Evolutionary conservation across 2,113 vertebrate genomes (phyloP), one percentile per base, ranked within the genome.

Genomic region (Silurus meridionalis): DNA sequence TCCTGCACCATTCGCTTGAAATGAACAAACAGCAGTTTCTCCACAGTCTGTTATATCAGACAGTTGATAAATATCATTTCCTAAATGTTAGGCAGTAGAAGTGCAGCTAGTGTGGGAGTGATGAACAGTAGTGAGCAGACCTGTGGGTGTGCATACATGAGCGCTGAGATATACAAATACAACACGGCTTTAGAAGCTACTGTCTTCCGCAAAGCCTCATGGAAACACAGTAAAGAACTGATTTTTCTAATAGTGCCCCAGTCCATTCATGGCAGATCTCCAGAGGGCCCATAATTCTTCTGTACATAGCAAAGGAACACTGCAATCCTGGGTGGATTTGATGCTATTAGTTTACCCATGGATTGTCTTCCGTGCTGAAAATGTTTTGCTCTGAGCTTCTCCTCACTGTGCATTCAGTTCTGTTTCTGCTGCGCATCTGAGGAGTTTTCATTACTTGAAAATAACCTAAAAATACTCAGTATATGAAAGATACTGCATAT

Each of bases 91-190:
- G 53, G 63, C 75, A 69, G 63, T 69, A 80, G 63, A 25, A 55
- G 84, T 80, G 28, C 7, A 48, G 75, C 17, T 85, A 48, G 75
- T 75, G 84, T 85, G 28, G 84, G 84, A n/a, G 84, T 80, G 61
- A 63, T 67, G 37, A 85, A 85, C 60, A 61, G 75, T 55, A 80
- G 63, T 67, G 63, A 85, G 53, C 63, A 80, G 74, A 66, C 50
- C 74, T 58, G 84, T 85, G 84, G 84, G 84, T 69, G 63, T 85
- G 63, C 84, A 80, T 80, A 58, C 25, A 37, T 69, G 63, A 64
- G 61, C 84, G 69, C 63, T 67, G 84, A 67, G 53, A 53, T 64
- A 52, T 85, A 53, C 60, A 46, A 85, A 64, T 21, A 85, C 50
- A 79, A 52, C 74, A 58, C 84, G 37, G 15, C 37, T 23, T 80